Evolutionary conservation across 2,797 vertebrate genomes (phyloP).

Genomic region (Anguilla megastoma): DNA sequence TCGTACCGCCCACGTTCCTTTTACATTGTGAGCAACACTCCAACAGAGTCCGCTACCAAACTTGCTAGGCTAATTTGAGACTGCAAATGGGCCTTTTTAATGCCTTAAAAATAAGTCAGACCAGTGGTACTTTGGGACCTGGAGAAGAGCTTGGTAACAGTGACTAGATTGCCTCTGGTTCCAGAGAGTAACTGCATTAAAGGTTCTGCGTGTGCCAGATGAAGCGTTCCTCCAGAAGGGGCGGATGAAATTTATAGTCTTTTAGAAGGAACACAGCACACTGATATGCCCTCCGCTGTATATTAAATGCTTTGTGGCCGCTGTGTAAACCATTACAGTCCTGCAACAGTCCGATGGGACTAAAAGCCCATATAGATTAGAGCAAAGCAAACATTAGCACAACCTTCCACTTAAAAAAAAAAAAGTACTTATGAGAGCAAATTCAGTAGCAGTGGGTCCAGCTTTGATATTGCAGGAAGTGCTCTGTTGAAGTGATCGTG

Average conservation of each 20-base stretch:
- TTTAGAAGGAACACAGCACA: neutral
- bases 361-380: neutral
- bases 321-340: conserved; percentile 1
- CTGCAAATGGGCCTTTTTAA: conserved; percentile 5
- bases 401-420: neutral
- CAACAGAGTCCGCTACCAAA: neutral
- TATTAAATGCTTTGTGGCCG: conserved; percentile 20
- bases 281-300: conserved; percentile 44
- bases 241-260: neutral
- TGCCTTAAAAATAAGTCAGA: conserved; percentile 17
- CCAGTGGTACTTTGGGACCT: neutral
- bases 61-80: neutral
- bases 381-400: conserved; percentile 18
- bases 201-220: neutral
- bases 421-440: neutral
- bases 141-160: neutral
- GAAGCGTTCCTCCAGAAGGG: conserved; percentile 5
- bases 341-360: neutral
- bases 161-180: conserved; percentile 8
- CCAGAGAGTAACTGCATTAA: neutral
- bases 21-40: neutral
- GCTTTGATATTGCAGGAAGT: conserved; percentile 47
- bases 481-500: conserved; percentile 40
- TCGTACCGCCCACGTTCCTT: neutral
- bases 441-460: conserved; percentile 13